A percentile compares a stretch with the other conserved stretches of the same genome.
Conservation (phyloP, 37 sponge, comb jelly and placozoan genomes). For the Geodia barretti region DNA sequence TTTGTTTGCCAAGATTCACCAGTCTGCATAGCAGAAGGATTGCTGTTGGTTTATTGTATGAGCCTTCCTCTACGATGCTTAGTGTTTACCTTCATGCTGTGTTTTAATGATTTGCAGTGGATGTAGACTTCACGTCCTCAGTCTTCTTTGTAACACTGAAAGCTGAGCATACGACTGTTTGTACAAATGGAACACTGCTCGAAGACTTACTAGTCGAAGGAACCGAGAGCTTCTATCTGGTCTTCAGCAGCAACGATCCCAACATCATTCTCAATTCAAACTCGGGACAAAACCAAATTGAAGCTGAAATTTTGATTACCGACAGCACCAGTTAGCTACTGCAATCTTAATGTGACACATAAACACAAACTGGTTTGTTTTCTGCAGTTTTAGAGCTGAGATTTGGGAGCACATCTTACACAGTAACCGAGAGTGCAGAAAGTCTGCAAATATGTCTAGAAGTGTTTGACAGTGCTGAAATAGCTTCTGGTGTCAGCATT, state of each 20-base stretch:
- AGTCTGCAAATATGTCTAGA: background rate
- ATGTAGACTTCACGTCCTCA: background rate
- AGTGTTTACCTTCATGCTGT: too few relatives aligned
- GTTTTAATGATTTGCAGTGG: background rate
- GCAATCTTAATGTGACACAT: too few relatives aligned
- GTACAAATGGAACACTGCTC: background rate
- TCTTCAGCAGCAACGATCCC: background rate
- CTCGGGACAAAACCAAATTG: too few relatives aligned
- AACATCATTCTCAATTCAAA: background rate
- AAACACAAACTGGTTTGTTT: too few relatives aligned
- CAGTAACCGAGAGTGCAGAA: background rate
- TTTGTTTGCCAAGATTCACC: too few relatives aligned
- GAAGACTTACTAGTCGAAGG: background rate
- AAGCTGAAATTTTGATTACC: too few relatives aligned
- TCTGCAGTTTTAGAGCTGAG: background rate
- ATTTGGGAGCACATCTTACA: background rate
- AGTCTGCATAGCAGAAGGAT: too few relatives aligned
- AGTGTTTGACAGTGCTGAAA: background rate
- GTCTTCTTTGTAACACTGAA: background rate
- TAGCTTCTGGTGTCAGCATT: background rate
- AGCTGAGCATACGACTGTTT: background rate
- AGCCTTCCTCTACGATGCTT: too few relatives aligned
- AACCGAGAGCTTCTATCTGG: background rate
- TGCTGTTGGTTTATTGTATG: too few relatives aligned
- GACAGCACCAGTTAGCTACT: too few relatives aligned